Percentiles rank a stretch among this genome's conserved stretches.
These are phyloP conservation scores for Pseudonaja textilis DNA, from an alignment of 2,113 vertebrate genomes.

Conservation along the genomic window DNA sequence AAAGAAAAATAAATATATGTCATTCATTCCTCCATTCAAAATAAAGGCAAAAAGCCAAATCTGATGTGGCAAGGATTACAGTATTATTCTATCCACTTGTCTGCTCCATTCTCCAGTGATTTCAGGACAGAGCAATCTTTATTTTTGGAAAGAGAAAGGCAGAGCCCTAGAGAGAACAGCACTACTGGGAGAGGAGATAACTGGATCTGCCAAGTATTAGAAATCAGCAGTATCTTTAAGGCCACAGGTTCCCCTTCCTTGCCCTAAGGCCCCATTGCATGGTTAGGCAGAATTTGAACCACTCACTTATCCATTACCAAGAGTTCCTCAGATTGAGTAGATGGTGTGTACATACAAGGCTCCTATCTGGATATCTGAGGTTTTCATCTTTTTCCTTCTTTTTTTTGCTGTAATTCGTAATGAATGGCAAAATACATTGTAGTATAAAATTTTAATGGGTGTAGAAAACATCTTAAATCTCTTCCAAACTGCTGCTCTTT, in stretches of 20 bases:
- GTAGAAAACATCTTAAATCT: background rate
- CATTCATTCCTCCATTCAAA: constrained; percentile 55
- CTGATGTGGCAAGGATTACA: background rate
- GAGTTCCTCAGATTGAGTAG: background rate
- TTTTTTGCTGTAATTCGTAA: background rate
- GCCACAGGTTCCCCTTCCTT: background rate
- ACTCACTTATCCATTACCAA: background rate
- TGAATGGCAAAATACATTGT: background rate
- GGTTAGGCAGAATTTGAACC: background rate
- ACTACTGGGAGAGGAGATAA: background rate
- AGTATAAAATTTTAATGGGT: background rate
- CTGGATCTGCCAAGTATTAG: background rate
- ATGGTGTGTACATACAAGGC: background rate
- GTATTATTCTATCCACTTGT: background rate
- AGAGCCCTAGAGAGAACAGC: background rate
- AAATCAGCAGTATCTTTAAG: background rate
- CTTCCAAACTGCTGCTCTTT: background rate
- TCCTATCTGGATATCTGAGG: background rate
- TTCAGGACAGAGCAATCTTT: background rate
- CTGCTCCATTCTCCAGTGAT: background rate
- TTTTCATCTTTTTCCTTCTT: background rate
- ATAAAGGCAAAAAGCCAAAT: background rate
- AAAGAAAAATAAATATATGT: constrained; percentile 23
- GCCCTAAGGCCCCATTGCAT: background rate
- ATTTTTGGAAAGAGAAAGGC: background rate